Evolutionary conservation across 2,888 invertebrate genomes (phyloP).

Genomic region (Congeria kusceri): DNA sequence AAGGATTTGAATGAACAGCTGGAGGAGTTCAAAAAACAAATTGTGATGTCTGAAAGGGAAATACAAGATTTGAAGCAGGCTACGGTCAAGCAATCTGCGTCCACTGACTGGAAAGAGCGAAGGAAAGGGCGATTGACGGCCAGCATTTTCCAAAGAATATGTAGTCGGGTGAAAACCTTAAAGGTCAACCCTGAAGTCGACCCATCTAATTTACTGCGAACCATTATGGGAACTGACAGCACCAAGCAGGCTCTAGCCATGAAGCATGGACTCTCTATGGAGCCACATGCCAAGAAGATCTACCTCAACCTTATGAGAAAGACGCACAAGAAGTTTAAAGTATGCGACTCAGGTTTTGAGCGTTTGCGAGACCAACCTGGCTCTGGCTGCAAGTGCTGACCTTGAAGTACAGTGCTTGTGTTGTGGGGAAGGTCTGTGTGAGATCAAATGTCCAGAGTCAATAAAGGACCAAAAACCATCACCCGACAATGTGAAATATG

Average conservation of each 20-base stretch:
- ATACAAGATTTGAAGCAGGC: not conserved
- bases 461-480: no score
- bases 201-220: not conserved
- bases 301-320: constrained; percentile 2
- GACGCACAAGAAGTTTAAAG: constrained; percentile 1
- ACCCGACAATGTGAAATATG: no score
- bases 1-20: not conserved
- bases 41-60: not conserved
- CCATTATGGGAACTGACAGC: no score
- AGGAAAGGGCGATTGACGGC: not conserved
- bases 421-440: no score
- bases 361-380: no score
- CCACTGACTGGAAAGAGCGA: not conserved
- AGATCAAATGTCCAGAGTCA: no score
- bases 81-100: not conserved
- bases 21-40: not conserved
- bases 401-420: no score
- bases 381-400: no score
- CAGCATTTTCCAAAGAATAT: constrained; percentile 3
- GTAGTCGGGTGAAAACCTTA: not conserved
- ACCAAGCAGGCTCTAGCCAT: constrained; percentile 7
- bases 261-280: constrained; percentile 16
- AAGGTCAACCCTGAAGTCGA: not conserved
- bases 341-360: not conserved
- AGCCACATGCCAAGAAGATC: constrained; percentile 1